phyloP scores from a whole-genome alignment of 1,140 invertebrate species.

The Reticulitermes speratus region DNA sequence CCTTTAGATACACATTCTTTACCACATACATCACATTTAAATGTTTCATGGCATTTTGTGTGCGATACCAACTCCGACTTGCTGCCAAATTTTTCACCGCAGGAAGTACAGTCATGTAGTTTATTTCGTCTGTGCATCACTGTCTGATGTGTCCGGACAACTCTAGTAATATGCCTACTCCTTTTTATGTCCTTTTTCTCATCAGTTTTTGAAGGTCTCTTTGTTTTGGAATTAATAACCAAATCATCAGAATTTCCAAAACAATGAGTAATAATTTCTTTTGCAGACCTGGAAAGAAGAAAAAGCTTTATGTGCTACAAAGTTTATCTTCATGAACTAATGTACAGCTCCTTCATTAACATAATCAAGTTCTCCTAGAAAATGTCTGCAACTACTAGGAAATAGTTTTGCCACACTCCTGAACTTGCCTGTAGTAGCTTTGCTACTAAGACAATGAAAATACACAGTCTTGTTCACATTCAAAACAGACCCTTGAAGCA shows the following conservation, averaged over 20 bases:
- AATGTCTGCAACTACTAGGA: too few relatives aligned
- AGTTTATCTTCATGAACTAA: conserved; percentile 1
- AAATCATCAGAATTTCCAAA: conserved; percentile 23
- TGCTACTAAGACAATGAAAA: too few relatives aligned
- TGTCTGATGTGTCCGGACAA: not conserved
- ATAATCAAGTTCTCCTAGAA: not conserved
- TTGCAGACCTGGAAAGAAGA: conserved; percentile 29
- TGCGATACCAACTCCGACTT: conserved; percentile 50
- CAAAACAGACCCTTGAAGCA: too few relatives aligned
- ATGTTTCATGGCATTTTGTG: conserved; percentile 50
- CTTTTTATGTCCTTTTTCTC: conserved; percentile 40
- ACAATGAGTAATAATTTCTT: conserved; percentile 21
- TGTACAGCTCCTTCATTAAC: not conserved
- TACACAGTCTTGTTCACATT: too few relatives aligned
- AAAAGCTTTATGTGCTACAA: conserved; percentile 24
- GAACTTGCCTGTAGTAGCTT: too few relatives aligned
- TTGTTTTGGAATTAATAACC: not conserved
- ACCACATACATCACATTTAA: conserved; percentile 63
- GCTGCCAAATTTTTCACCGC: conserved; percentile 42
- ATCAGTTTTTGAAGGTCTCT: not conserved
- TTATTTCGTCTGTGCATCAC: not conserved
- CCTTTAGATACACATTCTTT: conserved; percentile 47
- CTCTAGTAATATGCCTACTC: not conserved
- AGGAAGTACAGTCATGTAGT: conserved; percentile 51
- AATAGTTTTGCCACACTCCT: too few relatives aligned